Conservation (phyloP, 2,797 vertebrate species). For the Coranthus polyacanthus region DNA sequence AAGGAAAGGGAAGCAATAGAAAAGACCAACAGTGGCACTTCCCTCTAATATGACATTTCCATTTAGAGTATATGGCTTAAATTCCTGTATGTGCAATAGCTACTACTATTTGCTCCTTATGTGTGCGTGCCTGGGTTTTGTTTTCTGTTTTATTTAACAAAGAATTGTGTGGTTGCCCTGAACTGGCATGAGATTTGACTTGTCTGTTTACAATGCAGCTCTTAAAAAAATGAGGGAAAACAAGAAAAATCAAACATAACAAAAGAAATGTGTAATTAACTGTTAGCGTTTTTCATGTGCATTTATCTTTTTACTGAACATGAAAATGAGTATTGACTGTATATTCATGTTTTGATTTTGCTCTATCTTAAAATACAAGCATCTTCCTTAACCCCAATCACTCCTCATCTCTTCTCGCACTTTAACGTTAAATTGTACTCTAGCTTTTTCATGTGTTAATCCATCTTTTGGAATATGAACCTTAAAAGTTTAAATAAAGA, state of each 20-base stretch:
- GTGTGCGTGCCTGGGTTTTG: slow-evolving; percentile 51
- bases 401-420: slow-evolving; percentile 75
- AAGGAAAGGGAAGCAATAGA: slow-evolving; percentile 40
- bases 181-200: slow-evolving; percentile 66
- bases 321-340: slow-evolving; percentile 64
- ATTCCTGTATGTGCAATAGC: slow-evolving; percentile 90
- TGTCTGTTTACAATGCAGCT: slow-evolving; percentile 60
- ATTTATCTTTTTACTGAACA: slow-evolving; percentile 78
- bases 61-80: slow-evolving; percentile 77
- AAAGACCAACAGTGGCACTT: slow-evolving; percentile 48
- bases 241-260: slow-evolving; percentile 39
- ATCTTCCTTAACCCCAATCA: slow-evolving; percentile 48
- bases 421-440: slow-evolving; percentile 81
- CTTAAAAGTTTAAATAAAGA: slow-evolving; percentile 85
- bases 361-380: slow-evolving; percentile 47
- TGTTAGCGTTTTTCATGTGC: slow-evolving; percentile 62
- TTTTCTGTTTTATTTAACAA: slow-evolving; percentile 60
- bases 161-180: slow-evolving; percentile 51
- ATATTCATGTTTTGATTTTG: slow-evolving; percentile 54
- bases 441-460: slow-evolving; percentile 60
- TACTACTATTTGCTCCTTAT: slow-evolving; percentile 70
- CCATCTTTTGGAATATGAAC: slow-evolving; percentile 72
- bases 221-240: slow-evolving; percentile 44
- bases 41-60: slow-evolving; percentile 58
- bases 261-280: slow-evolving; percentile 66